Conservation (phyloP, 2,797 vertebrate species). For the Neosalanx taihuensis region DNA sequence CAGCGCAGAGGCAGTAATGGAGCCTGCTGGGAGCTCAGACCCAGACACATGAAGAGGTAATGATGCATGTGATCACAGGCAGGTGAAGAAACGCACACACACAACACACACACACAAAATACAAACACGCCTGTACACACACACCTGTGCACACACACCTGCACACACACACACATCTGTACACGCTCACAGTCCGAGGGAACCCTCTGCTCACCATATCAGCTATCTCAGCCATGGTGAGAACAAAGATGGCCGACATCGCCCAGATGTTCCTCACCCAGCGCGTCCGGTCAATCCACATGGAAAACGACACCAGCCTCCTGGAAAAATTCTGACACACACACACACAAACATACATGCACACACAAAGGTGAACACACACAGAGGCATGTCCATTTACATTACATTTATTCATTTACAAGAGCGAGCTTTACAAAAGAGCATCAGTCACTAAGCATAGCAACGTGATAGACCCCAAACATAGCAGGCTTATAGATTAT, state of each 20-base stretch:
- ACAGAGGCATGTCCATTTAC: too few species aligned
- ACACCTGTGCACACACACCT: constrained; percentile 1
- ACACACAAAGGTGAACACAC: not conserved
- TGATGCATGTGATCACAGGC: constrained; percentile 49
- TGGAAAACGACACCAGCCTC: constrained; percentile 88
- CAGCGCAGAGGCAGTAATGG: constrained; percentile 63
- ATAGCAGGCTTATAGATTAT: too few species aligned
- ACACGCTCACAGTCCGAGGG: too few species aligned
- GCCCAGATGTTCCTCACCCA: constrained; percentile 97
- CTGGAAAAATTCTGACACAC: constrained; percentile 84
- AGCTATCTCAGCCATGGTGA: constrained; percentile 88
- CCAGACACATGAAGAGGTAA: constrained; percentile 53
- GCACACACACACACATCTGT: not conserved
- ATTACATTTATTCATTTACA: too few species aligned
- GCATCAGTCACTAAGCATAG: too few species aligned
- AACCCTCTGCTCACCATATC: constrained; percentile 82
- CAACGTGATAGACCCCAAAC: too few species aligned
- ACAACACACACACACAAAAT: constrained; percentile 5
- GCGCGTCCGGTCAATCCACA: constrained; percentile 93
- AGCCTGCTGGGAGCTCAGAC: constrained; percentile 58
- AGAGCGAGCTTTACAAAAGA: too few species aligned
- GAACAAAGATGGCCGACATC: constrained; percentile 90
- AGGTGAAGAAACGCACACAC: constrained; percentile 32
- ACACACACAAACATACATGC: constrained; percentile 18
- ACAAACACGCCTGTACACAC: not conserved